Evolutionary conservation across 2,113 vertebrate genomes (phyloP).

Genomic region (Ovis canadensis): DNA sequence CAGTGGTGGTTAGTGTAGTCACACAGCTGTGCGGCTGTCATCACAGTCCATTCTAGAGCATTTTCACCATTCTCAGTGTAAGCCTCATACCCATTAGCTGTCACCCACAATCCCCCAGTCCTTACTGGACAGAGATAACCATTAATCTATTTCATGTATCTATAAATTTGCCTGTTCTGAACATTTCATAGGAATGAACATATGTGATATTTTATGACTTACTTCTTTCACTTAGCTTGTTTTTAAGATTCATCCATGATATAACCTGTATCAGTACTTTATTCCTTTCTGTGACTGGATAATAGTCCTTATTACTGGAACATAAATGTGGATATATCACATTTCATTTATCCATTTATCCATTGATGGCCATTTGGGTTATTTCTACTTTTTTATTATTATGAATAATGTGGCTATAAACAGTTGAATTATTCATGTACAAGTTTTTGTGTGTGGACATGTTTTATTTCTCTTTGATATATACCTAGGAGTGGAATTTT

Average conservation of each 20-base stretch:
- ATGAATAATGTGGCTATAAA: not conserved
- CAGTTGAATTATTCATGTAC: not conserved
- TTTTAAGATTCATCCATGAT: not conserved
- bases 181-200: not conserved
- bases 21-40: not conserved
- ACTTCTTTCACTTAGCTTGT: not conserved
- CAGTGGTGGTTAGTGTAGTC: not conserved
- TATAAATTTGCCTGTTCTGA: not conserved
- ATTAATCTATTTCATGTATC: not conserved
- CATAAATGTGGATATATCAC: not conserved
- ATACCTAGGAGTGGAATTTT: not conserved
- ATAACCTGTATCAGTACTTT: not conserved
- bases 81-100: not conserved
- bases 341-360: not conserved
- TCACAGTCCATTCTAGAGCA: not conserved
- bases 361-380: not conserved
- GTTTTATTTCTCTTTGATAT: not conserved
- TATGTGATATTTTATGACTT: not conserved
- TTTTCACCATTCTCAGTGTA: not conserved
- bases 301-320: not conserved
- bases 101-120: not conserved
- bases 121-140: not conserved
- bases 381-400: not conserved
- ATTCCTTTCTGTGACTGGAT: not conserved
- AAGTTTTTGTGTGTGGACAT: not conserved